phyloP scores from a whole-genome alignment of 2,888 invertebrate species.

The Eupithecia dodoneata region DNA sequence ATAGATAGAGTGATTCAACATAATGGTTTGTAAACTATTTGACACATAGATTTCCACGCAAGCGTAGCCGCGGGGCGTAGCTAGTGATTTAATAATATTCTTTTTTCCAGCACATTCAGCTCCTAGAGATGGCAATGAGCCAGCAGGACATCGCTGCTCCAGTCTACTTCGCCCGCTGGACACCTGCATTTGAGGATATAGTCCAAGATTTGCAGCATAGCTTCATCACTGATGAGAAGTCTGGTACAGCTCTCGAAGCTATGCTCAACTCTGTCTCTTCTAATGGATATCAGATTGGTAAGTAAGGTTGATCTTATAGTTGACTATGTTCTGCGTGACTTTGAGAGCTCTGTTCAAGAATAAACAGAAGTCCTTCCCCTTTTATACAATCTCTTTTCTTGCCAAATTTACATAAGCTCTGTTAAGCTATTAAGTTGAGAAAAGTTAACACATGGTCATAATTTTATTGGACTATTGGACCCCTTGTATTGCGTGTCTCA shows the following conservation, averaged over 20 bases:
- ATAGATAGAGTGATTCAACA: too few relatives aligned
- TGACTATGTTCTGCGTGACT: neutral
- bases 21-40: too few relatives aligned
- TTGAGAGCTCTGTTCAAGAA: neutral
- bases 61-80: too few relatives aligned
- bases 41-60: too few relatives aligned
- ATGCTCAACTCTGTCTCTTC: slow-evolving; percentile 94
- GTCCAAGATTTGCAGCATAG: slow-evolving; percentile 89
- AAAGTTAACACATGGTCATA: too few relatives aligned
- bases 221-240: slow-evolving; percentile 87
- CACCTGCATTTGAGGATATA: slow-evolving; percentile 89
- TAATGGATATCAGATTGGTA: slow-evolving; percentile 95
- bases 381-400: too few relatives aligned
- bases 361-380: too few relatives aligned
- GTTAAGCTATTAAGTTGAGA: too few relatives aligned
- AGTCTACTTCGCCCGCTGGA: slow-evolving; percentile 93
- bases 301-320: slow-evolving; percentile 29
- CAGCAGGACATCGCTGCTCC: slow-evolving; percentile 92
- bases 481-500: too few relatives aligned
- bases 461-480: too few relatives aligned
- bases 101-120: slow-evolving; percentile 86
- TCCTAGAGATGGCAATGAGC: slow-evolving; percentile 92
- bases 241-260: slow-evolving; percentile 91
- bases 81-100: slow-evolving; percentile 1
- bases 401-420: too few relatives aligned